Evolutionary conservation across 1,140 invertebrate genomes (phyloP), one percentile per base, ranked within the genome.

Genomic region (Heliconius hewitsoni): DNA sequence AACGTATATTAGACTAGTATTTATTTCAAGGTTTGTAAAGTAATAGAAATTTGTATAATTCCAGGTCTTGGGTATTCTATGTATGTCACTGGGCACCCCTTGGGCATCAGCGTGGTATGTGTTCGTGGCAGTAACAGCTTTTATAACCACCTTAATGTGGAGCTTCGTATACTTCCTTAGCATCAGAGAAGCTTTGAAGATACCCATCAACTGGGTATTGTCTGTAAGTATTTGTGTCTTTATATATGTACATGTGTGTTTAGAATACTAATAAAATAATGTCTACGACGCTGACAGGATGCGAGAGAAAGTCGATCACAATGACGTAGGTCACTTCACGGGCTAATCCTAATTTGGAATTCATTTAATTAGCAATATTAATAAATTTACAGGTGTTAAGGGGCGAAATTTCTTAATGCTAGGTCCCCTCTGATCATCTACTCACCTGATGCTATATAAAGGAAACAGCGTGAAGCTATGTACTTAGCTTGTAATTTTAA

Each of bases 121-220:
- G 39, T 98, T 98, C 87, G 97, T 98, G 19, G 97, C 96, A 3
- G 97, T 97, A 50, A 96, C 96, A 39, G 96, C 96, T 73, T 98
- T 98, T 93, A 97, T 98, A 76, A 95, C 96, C 27, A 98, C 96
- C 0, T 93, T 98, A n/a, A 95, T 98, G 80, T 97, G 97, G 97
- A 96, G 96, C 60, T 96, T 97, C 87, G 95, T 98, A 66, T 98
- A 98, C 88, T 93, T 98, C 55, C 95, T 98, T 75, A 97, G 97
- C 34, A 96, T 98, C 73, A 96, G 97, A 76, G 97, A 97, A 85
- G 96, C 96, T 11, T 94, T 98, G 18, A 97, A 96, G 85, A 89
- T 98, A 27, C 97, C 97, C 37, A 97, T 98, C 84, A 97, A 98
- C 85, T 98, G 97, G 98, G 95, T 98, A 80, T 91, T 97, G 74